Evolutionary conservation across 2,888 invertebrate species (phyloP), one percentile per base, ranked within the genome.

Genomic region (Steinernema scapterisci): DNA sequence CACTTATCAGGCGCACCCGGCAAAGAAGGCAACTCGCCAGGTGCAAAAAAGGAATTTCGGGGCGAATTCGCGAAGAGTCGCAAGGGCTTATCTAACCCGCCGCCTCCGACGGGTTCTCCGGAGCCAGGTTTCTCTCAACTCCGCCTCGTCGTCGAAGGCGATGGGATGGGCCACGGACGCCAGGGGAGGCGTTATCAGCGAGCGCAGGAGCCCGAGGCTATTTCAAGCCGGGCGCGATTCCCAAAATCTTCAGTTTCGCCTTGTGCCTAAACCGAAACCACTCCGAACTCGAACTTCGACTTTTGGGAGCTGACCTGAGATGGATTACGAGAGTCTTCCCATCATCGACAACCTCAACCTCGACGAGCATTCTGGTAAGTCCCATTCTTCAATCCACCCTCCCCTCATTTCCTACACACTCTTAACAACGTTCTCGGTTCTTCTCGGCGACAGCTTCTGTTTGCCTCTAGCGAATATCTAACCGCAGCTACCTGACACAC

Each of bases 131-230:
- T 63, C 31, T 31, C 63, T 63, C 31, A 63, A 31, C 63, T 63
- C 63, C 63, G 63, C 63, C 63, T 63, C 63, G 63, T 38, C 38
- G 11, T 31, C 38, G 63, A 13, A 16, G 9, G 54, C 19, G 21
- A 38, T 63, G 63, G 63, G 63, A 31, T 63, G 63, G 63, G 25
- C 63, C 38, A 13, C 27, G 21, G n/a, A n/a, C n/a, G n/a, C n/a
- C n/a, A n/a, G n/a, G n/a, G n/a, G n/a, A n/a, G n/a, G 27, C 63
- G 63, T 63, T 63, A 63, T 63, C 63, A 63, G 63, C 31, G 27
- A 11, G 25, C 11, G n/a, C 6, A 19, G 19, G 19, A 19, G n/a
- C 48, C 19, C 48, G 27, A 13, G 27, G 31, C 63, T 63, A 63
- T 63, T 63, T 63, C 25, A 63, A 27, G 25, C 23, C 27, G 27